Conservation (phyloP, 2,797 vertebrate genomes). For the Pagetopsis macropterus region DNA sequence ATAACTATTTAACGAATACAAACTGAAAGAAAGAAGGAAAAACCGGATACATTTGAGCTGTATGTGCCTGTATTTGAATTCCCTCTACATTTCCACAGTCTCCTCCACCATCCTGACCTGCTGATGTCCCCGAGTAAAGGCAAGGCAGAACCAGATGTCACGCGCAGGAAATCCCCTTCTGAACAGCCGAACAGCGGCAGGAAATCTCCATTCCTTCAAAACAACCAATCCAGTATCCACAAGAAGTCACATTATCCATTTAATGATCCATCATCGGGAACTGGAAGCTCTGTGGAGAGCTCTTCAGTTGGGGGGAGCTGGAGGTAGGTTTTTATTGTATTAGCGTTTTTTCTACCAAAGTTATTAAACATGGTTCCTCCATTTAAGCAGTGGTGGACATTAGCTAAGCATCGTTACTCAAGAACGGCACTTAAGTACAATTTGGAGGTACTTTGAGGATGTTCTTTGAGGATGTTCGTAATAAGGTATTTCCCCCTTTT, state of each 20-base stretch:
- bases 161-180: conserved; percentile 47
- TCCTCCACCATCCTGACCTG: conserved; percentile 77
- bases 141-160: conserved; percentile 61
- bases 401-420: too few species aligned
- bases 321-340: conserved; percentile 52
- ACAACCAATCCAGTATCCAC: conserved; percentile 53
- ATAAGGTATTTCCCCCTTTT: too few species aligned
- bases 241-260: conserved; percentile 79
- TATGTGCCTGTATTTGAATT: rapidly evolving
- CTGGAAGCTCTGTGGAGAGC: conserved; percentile 76
- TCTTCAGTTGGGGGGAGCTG: conserved; percentile 63
- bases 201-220: conserved; percentile 40
- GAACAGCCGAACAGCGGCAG: conserved; percentile 45
- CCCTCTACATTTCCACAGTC: conserved; percentile 44
- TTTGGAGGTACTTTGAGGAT: too few species aligned
- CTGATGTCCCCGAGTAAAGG: conserved; percentile 78
- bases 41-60: neutral
- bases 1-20: too few species aligned
- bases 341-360: neutral
- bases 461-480: too few species aligned
- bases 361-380: neutral
- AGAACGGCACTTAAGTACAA: too few species aligned
- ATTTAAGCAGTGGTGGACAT: conserved; percentile 31
- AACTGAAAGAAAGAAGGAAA: too few species aligned
- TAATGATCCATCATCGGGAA: conserved; percentile 81